Percentiles rank a stretch among this genome's conserved stretches.
Conservation (phyloP, 2,797 vertebrate species). For the Semotilus atromaculatus region DNA sequence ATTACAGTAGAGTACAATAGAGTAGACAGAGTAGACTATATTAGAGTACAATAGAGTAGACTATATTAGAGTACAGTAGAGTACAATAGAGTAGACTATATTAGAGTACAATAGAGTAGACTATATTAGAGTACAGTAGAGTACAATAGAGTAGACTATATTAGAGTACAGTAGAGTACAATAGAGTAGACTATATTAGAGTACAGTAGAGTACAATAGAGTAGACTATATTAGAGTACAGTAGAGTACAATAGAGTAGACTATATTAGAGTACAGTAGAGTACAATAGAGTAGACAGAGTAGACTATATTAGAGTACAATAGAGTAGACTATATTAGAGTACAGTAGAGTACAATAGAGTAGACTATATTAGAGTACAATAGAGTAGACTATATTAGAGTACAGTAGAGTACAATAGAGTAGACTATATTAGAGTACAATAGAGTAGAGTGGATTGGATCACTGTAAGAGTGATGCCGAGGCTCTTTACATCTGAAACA, state of each 20-base stretch:
- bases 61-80: neutral
- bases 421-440: fast-evolving
- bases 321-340: fast-evolving
- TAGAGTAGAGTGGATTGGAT: too few relatives aligned
- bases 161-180: fast-evolving
- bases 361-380: neutral
- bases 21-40: constrained; percentile 1
- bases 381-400: neutral
- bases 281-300: fast-evolving
- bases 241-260: neutral
- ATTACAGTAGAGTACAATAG: constrained; percentile 11
- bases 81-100: neutral
- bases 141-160: fast-evolving
- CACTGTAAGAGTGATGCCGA: neutral
- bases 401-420: too few relatives aligned
- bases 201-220: too few relatives aligned
- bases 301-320: fast-evolving
- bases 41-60: too few relatives aligned
- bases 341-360: neutral
- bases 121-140: fast-evolving
- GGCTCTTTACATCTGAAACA: neutral
- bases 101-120: neutral
- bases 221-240: fast-evolving
- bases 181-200: too few relatives aligned
- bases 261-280: fast-evolving